Evolutionary conservation across 2,888 invertebrate species (phyloP).

Genomic region (Callyntrura guangdongensis): DNA sequence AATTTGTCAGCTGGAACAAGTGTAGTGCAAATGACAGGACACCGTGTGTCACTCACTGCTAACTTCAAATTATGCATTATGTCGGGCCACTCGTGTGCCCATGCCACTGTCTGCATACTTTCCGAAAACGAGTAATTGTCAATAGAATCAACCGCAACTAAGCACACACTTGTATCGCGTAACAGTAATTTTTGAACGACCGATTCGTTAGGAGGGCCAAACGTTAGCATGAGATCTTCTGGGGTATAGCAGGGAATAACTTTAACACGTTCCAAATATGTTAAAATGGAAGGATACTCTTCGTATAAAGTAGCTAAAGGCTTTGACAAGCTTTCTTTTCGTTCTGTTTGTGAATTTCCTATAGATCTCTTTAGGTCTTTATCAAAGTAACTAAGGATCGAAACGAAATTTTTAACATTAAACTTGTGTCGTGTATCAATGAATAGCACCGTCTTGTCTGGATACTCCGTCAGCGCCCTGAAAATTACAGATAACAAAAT

Average conservation of each 20-base stretch:
- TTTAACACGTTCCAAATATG: conserved; percentile 75
- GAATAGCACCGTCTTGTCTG: conserved; percentile 78
- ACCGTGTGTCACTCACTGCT: conserved; percentile 66
- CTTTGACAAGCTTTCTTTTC: neutral
- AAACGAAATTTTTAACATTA: conserved; percentile 67
- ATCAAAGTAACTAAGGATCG: conserved; percentile 73
- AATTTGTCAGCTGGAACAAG: conserved; percentile 11
- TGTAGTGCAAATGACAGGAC: conserved; percentile 77
- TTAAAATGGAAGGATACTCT: conserved; percentile 32
- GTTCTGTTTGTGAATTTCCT: neutral
- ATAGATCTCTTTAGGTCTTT: conserved; percentile 22
- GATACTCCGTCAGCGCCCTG: conserved; percentile 76
- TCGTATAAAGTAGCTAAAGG: conserved; percentile 42
- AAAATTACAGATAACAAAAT: conserved; percentile 5
- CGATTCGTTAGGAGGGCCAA: conserved; percentile 74
- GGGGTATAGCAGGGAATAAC: conserved; percentile 73
- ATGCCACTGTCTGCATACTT: neutral
- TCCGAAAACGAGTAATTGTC: conserved; percentile 73
- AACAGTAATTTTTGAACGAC: conserved; percentile 71
- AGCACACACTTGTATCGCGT: conserved; percentile 55
- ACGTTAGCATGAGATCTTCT: conserved; percentile 78
- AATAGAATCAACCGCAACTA: conserved; percentile 80
- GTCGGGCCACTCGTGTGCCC: conserved; percentile 59
- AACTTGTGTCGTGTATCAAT: conserved; percentile 82
- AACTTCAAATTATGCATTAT: conserved; percentile 66